Evolutionary conservation across 2,888 invertebrate genomes (phyloP).

Genomic region (Macroteleia sp.): DNA sequence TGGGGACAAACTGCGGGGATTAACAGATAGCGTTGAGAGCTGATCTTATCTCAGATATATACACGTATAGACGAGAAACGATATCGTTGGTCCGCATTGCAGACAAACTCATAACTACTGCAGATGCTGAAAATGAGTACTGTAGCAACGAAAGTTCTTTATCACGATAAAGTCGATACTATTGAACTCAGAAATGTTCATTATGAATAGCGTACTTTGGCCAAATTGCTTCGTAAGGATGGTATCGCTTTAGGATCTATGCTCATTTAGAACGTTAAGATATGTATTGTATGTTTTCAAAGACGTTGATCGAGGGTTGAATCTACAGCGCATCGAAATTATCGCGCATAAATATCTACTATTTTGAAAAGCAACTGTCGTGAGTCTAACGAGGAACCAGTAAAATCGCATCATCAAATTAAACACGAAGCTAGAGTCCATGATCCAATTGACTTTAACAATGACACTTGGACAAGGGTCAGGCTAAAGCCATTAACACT

Average conservation of each 20-base stretch:
- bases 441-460: constrained; percentile 50
- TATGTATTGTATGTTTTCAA: not conserved
- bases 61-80: constrained; percentile 27
- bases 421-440: constrained; percentile 1
- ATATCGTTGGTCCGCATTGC: constrained; percentile 33
- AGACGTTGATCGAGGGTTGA: not conserved
- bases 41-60: constrained; percentile 56
- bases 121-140: constrained; percentile 32
- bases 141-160: constrained; percentile 14
- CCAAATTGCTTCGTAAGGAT: constrained; percentile 2
- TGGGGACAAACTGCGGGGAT: constrained; percentile 43
- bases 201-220: constrained; percentile 8
- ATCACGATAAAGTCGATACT: constrained; percentile 25
- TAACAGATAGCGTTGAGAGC: constrained; percentile 63
- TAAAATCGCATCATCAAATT: constrained; percentile 7
- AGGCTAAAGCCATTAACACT: constrained; percentile 73
- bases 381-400: no score
- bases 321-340: not conserved
- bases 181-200: constrained; percentile 7
- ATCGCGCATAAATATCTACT: not conserved
- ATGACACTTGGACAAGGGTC: constrained; percentile 71
- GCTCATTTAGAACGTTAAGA: not conserved
- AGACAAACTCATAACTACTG: constrained; percentile 32
- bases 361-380: not conserved
- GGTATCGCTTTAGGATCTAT: not conserved